These are phyloP conservation scores for Arctopsyche grandis DNA, from an alignment of 1,140 invertebrate genomes.

Conservation along the genomic window DNA sequence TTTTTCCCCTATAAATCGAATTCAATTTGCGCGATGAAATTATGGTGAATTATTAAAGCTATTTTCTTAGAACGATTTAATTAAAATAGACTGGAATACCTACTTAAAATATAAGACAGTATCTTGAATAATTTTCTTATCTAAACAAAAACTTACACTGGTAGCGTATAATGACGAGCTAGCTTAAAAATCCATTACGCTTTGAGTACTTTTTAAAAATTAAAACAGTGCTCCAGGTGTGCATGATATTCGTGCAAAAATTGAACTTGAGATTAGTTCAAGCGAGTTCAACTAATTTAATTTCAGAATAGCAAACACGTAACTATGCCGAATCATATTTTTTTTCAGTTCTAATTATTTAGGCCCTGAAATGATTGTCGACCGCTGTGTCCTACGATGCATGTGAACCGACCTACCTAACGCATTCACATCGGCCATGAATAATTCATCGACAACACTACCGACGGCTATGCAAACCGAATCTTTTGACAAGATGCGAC, in stretches of 20 bases:
- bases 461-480: constrained; percentile 33
- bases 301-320: no score
- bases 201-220: neutral
- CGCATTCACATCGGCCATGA: constrained; percentile 28
- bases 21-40: neutral
- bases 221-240: constrained; percentile 15
- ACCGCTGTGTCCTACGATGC: neutral
- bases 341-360: no score
- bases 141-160: neutral
- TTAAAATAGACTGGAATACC: no score
- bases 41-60: neutral
- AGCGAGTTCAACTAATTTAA: no score
- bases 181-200: constrained; percentile 19
- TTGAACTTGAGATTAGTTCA: neutral
- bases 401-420: neutral
- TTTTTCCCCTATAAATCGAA: neutral
- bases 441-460: constrained; percentile 31
- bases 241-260: constrained; percentile 15
- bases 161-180: neutral
- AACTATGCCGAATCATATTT: no score
- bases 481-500: constrained; percentile 46
- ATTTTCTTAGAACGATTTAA: no score
- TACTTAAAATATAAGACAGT: no score
- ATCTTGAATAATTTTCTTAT: no score
- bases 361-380: no score